Conservation (phyloP, 2,797 vertebrate genomes). For the Micromesistius poutassou region DNA sequence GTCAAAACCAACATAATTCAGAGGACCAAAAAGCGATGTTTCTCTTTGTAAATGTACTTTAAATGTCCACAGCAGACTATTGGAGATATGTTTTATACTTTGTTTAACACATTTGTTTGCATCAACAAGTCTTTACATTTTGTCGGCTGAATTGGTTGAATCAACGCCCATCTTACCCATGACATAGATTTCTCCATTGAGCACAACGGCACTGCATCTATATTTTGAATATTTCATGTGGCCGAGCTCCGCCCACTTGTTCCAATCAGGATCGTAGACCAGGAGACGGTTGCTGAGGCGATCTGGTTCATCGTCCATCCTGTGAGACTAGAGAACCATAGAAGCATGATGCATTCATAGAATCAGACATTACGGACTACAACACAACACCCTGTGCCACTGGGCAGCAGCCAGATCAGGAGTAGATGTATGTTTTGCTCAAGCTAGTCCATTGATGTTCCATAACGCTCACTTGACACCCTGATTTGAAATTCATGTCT, state of each 20-base stretch:
- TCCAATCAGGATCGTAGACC: constrained; percentile 85
- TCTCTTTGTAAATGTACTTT: background rate
- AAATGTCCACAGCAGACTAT: background rate
- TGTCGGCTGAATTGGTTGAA: background rate
- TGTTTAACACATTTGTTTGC: too few species aligned
- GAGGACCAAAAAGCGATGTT: background rate
- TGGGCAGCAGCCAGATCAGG: background rate
- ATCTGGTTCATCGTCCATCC: constrained; percentile 92
- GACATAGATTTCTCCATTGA: constrained; percentile 89
- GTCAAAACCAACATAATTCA: background rate
- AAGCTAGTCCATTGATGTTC: background rate
- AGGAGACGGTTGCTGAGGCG: constrained; percentile 89
- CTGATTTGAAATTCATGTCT: too few species aligned
- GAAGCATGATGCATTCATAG: constrained; percentile 15
- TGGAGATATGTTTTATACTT: background rate
- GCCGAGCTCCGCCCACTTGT: constrained; percentile 84
- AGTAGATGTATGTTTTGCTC: background rate
- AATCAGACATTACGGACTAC: constrained; percentile 5
- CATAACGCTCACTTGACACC: background rate
- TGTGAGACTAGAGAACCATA: constrained; percentile 70
- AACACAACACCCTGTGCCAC: constrained; percentile 30
- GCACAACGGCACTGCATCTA: constrained; percentile 84
- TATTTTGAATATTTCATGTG: constrained; percentile 96
- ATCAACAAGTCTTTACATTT: background rate
- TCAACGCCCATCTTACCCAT: constrained; percentile 79